A percentile compares a stretch with the other conserved stretches of the same genome.
These are phyloP conservation scores for Drosophila kikkawai DNA, from an alignment of 1,140 invertebrate genomes.

Conservation along the genomic window DNA sequence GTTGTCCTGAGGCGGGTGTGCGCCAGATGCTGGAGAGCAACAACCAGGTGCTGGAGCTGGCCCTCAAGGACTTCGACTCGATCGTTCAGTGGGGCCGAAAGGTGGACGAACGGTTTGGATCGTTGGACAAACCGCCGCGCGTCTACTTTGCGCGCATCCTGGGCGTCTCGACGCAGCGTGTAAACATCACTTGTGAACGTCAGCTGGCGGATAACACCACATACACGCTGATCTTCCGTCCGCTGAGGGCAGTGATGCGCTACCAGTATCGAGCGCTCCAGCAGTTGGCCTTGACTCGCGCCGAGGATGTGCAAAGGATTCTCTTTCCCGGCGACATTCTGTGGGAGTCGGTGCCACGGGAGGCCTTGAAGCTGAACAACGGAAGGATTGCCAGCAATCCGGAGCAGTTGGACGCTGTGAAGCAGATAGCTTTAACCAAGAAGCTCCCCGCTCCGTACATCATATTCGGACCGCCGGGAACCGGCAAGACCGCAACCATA, in stretches of 20 bases:
- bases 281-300: constrained; percentile 36
- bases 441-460: constrained; percentile 90
- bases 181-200: constrained; percentile 71
- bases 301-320: constrained; percentile 39
- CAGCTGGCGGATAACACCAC: constrained; percentile 59
- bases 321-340: constrained; percentile 60
- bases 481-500: constrained; percentile 92
- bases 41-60: constrained; percentile 54
- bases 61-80: constrained; percentile 64
- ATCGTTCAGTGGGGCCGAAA: constrained; percentile 51
- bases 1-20: constrained; percentile 4
- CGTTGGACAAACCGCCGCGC: constrained; percentile 50
- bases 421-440: constrained; percentile 87
- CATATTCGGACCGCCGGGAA: constrained; percentile 92
- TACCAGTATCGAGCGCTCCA: constrained; percentile 77
- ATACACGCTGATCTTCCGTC: constrained; percentile 68
- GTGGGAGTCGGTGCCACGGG: neutral
- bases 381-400: constrained; percentile 85
- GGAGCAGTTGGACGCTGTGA: constrained; percentile 88
- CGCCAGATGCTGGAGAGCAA: constrained; percentile 56
- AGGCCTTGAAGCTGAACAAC: constrained; percentile 41
- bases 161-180: constrained; percentile 61
- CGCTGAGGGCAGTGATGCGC: constrained; percentile 60
- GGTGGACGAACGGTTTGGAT: constrained; percentile 50
- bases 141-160: constrained; percentile 68